Evolutionary conservation across 2,797 vertebrate species (phyloP).

Genomic region (Falco cherrug): DNA sequence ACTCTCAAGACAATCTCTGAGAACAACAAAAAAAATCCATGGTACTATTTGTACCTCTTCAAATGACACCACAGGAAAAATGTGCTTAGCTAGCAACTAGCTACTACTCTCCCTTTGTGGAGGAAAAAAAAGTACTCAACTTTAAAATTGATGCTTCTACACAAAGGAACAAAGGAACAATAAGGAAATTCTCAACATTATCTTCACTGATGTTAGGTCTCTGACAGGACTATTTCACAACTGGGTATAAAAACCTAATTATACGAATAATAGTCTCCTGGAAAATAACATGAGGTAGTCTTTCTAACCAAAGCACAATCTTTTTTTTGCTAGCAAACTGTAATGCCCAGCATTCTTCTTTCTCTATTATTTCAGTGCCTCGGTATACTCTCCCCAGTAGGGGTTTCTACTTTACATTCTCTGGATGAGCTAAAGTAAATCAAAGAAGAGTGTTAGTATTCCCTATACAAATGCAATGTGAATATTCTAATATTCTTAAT

Average conservation of each 20-base stretch:
- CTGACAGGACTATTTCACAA: not conserved
- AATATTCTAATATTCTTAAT: not conserved
- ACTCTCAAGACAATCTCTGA: not conserved
- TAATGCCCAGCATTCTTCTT: not conserved
- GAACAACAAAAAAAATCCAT: not conserved
- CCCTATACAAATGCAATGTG: not conserved
- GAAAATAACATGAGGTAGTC: not conserved
- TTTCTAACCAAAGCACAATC: not conserved
- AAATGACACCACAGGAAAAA: not conserved
- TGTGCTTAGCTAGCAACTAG: not conserved
- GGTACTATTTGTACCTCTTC: not conserved
- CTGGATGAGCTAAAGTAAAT: not conserved
- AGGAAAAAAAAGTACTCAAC: not conserved
- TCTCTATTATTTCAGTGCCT: not conserved
- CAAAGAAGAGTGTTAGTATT: not conserved
- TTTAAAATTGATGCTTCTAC: not conserved
- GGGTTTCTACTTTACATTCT: not conserved
- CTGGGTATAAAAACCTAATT: not conserved
- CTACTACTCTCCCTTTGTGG: not conserved
- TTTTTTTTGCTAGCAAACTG: not conserved
- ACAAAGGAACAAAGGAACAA: not conserved
- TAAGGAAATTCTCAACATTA: not conserved
- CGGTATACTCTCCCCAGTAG: not conserved
- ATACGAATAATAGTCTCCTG: not conserved
- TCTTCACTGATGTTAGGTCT: not conserved